These are phyloP conservation scores for Palythoa caribaeorum DNA, from an alignment of 92 coral and sea anemone genomes.

Conservation along the genomic window DNA sequence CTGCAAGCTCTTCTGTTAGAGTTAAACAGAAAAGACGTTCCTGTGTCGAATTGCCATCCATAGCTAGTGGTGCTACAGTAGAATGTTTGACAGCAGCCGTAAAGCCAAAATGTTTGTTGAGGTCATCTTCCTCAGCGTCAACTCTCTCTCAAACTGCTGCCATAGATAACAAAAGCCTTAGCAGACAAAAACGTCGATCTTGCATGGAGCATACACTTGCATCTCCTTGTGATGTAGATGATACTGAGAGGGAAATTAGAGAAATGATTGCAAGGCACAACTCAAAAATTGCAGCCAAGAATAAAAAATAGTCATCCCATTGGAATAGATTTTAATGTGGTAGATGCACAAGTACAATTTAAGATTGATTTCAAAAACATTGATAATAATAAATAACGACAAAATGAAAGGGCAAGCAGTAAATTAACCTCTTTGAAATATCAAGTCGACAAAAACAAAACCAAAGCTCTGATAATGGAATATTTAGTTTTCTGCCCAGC, in stretches of 20 bases:
- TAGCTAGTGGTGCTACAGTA: neutral
- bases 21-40: conserved; percentile 26
- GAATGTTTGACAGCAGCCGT: neutral
- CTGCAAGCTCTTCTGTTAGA: neutral
- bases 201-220: conserved; percentile 66
- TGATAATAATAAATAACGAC: too few relatives aligned
- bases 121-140: conserved; percentile 22
- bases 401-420: too few relatives aligned
- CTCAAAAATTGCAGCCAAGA: conserved; percentile 65
- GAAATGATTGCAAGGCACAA: conserved; percentile 86
- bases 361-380: too few relatives aligned
- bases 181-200: conserved; percentile 81
- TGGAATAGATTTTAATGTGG: neutral
- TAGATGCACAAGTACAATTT: too few relatives aligned
- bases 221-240: conserved; percentile 12
- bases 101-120: neutral
- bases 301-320: neutral
- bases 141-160: conserved; percentile 28
- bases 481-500: too few relatives aligned
- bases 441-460: too few relatives aligned
- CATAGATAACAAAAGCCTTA: conserved; percentile 14
- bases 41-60: neutral
- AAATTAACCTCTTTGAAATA: too few relatives aligned
- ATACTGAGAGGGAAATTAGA: conserved; percentile 70
- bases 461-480: too few relatives aligned